Base-by-base conservation (phyloP, 2,888 invertebrate genomes). In the Phaonia tiefii region DNA sequence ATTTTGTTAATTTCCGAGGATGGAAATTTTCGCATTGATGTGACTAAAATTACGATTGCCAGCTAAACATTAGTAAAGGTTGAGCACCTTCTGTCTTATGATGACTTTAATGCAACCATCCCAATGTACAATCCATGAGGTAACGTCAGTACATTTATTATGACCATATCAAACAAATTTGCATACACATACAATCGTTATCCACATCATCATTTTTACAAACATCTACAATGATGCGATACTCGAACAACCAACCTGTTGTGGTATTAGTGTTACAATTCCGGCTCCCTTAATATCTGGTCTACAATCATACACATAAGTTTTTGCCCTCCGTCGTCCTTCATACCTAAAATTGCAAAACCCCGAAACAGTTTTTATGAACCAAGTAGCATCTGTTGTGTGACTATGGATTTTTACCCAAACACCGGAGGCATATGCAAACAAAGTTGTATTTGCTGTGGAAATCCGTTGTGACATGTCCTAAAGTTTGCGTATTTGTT, bases 401-500 rank as follows among this genome's bases (percentile, higher is more conserved):
- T 78, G 78, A 56, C 49, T 73, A 65, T 46, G 78, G 78, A 81
- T 78, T 78, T 78, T 63, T 20, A 70, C 49, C 65, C 75, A 42
- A 78, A 78, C 72, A 81, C 75, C 71, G 26, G 74, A 77, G 74
- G 74, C 74, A 71, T 80, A 70, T 66, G 77, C 54, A 69, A 78
- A 78, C 75, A 75, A 78, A 78, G 75, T 78, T 72, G 72, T 81
- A 81, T 81, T 78, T 63, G 81, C 72, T 81, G 81, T 81, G 81
- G 81, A 81, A 81, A 81, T 81, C 81, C 81, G 78, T 72, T 81
- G 81, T 81, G 81, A 81, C 81, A 81, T 78, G 75, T 81, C 69
- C 78, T 81, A 78, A 81, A 81, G 81, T 81, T 81, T 81, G 81
- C 78, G 78, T 81, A 81, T 81, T 81, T 81, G 81, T 81, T 78